phyloP scores from a whole-genome alignment of 2,797 vertebrate genomes.

The Semotilus atromaculatus region DNA sequence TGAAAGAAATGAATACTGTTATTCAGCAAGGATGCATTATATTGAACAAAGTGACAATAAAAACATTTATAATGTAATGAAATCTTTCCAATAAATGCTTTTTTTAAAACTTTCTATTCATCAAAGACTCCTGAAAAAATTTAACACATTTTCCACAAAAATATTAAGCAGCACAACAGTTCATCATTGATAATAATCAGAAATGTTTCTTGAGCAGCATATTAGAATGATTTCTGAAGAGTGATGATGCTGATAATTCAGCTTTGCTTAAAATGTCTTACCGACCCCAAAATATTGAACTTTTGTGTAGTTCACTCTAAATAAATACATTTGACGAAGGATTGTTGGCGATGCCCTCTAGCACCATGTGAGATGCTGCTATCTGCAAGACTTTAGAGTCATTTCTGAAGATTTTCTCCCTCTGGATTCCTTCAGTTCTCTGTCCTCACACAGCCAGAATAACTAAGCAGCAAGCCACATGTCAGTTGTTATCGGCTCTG shows the following conservation, averaged over 20 bases:
- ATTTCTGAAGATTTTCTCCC: slow-evolving; percentile 10
- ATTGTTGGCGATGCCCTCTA: slow-evolving; percentile 4
- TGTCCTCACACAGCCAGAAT: not conserved
- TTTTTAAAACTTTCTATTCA: too few species aligned
- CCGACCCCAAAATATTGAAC: not conserved
- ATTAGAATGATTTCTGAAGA: too few species aligned
- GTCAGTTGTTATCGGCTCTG: slow-evolving; percentile 18
- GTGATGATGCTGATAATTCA: too few species aligned
- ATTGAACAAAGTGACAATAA: too few species aligned
- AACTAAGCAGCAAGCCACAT: not conserved
- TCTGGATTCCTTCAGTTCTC: slow-evolving; percentile 13
- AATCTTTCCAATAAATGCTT: too few species aligned
- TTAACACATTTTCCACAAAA: too few species aligned
- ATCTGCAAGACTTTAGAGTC: not conserved
- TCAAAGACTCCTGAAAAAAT: too few species aligned
- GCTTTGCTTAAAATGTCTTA: not conserved
- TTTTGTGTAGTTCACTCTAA: not conserved
- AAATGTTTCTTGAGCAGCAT: too few species aligned
- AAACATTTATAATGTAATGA: too few species aligned
- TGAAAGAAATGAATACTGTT: not conserved
- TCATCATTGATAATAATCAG: too few species aligned
- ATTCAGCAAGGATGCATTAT: too few species aligned
- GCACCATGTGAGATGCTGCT: not conserved
- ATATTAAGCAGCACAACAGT: too few species aligned
- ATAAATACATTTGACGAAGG: not conserved